Conservation (phyloP, 2,113 vertebrate genomes). For the Catharus minimus region DNA sequence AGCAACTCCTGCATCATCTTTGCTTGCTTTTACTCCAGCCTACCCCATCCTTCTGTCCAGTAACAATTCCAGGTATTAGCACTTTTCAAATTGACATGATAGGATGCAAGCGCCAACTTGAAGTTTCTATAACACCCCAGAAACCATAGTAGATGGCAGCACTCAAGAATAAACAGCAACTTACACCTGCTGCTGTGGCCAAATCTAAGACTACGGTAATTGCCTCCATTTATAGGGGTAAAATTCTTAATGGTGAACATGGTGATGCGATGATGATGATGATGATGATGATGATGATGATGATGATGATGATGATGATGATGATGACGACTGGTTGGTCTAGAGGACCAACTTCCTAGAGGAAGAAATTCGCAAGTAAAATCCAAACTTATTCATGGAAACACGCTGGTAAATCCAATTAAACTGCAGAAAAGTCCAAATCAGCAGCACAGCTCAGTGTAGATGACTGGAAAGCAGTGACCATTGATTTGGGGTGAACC, state of each 20-base stretch:
- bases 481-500: not conserved
- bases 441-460: not conserved
- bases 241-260: not conserved
- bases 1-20: not conserved
- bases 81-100: not conserved
- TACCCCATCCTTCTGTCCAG: not conserved
- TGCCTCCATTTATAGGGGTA: not conserved
- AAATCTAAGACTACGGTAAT: not conserved
- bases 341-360: not conserved
- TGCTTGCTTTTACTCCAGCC: not conserved
- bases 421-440: not conserved
- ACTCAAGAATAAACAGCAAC: not conserved
- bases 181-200: not conserved
- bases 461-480: not conserved
- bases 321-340: not conserved
- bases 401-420: not conserved
- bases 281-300: too few relatives aligned
- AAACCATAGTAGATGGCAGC: not conserved
- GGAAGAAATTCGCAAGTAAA: not conserved
- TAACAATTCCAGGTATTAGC: not conserved
- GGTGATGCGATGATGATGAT: not conserved
- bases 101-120: not conserved
- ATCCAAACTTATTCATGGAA: not conserved
- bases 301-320: not conserved
- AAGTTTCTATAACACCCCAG: not conserved